Evolutionary conservation across 2,888 invertebrate species (phyloP).

Genomic region (Glomeris marginata): DNA sequence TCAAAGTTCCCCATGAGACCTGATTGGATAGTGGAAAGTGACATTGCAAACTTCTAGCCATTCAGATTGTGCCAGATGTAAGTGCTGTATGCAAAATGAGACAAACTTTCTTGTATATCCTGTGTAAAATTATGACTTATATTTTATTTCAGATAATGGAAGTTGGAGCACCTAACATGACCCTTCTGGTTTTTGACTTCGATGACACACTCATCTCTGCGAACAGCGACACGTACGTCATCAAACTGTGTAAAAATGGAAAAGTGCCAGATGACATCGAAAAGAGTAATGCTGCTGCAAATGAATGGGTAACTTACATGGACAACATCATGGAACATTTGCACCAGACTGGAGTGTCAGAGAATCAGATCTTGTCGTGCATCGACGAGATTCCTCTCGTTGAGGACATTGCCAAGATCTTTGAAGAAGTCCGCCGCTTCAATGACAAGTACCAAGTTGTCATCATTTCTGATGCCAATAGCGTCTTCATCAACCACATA

Average conservation of each 20-base stretch:
- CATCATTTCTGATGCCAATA: constrained; percentile 12
- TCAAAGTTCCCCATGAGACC: too few species aligned
- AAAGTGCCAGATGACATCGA: not conserved
- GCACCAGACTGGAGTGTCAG: not conserved
- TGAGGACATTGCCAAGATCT: constrained; percentile 8
- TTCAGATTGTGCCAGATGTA: too few species aligned
- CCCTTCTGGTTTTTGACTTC: constrained; percentile 11
- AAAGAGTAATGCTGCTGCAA: not conserved
- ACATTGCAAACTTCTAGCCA: too few species aligned
- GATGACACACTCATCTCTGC: constrained; percentile 9
- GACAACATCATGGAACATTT: constrained; percentile 8
- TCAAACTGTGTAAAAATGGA: not conserved
- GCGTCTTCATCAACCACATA: constrained; percentile 9
- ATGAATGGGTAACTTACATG: constrained; percentile 10
- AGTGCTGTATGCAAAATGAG: too few species aligned
- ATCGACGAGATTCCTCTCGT: constrained; percentile 4
- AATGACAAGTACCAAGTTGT: constrained; percentile 9
- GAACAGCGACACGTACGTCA: constrained; percentile 10
- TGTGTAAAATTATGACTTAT: too few species aligned
- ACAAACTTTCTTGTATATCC: too few species aligned
- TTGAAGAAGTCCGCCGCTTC: not conserved
- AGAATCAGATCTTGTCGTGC: constrained; percentile 2
- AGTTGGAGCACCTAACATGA: not conserved
- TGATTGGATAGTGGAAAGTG: too few species aligned
- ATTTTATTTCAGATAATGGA: too few species aligned